Base-by-base conservation (phyloP, 2,888 invertebrate genomes). In the Homarus gammarus region DNA sequence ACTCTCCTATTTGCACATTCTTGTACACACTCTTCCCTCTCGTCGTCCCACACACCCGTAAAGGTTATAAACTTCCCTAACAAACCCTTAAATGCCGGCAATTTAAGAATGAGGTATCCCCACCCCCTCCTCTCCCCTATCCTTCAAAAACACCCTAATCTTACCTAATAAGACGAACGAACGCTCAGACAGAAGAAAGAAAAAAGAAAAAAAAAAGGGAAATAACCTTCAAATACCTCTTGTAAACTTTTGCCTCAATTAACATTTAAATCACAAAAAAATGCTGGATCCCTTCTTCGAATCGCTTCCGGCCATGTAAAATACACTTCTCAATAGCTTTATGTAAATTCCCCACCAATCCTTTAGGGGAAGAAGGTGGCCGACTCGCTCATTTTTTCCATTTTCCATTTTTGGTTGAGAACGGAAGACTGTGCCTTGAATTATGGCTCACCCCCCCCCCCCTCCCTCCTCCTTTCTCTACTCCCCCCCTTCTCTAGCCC, bases 261-360 rank as follows among this genome's bases (percentile, higher is more conserved):
- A 87, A 87, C 87, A 87, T 87, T 82, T 87, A 87, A 87, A 87
- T 87, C 87, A 82, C 87, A 85, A 86, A 87, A 73, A 73, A 87
- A 82, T 87, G 72, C 49, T 36, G 87, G 87, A 87, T 87, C 82
- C 82, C 82, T 73, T 75, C 75, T 82, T 75, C 82, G 82, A 87
- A 87, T 82, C 73, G 87, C 87, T 82, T 87, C 82, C 82, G 87
- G 87, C 87, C 81, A 87, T 87, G 87, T 87, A 87, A 87, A 82
- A 82, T 81, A 87, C 87, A 87, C 87, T 73, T 82, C 73, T 81
- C 87, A 87, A 87, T 87, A 87, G 87, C 87, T 82, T 87, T 87
- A 87, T 87, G 81, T 82, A 87, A 87, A 82, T 87, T 82, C 81
- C 82, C 73, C 31, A 61, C 87, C 81, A 87, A 75, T 75, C 87